Conservation (phyloP, 37 sponge, comb jelly and placozoan genomes). For the Mnemiopsis leidyi region DNA sequence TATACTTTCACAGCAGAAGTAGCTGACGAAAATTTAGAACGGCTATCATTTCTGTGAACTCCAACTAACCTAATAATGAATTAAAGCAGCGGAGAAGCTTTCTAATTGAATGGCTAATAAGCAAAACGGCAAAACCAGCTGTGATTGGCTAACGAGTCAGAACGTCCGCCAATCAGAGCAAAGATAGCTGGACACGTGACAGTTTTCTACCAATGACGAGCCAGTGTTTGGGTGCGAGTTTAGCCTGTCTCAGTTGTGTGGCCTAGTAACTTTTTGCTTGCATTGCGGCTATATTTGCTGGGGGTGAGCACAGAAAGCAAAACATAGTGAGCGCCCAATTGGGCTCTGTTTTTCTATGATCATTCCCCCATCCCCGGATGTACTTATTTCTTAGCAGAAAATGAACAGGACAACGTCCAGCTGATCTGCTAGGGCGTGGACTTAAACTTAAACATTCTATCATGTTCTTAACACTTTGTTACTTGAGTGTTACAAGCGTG, state of each 20-base stretch:
- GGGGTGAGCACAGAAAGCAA: too few species aligned
- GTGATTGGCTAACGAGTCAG: background rate
- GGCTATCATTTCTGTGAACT: background rate
- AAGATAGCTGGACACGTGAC: background rate
- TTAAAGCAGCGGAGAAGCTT: background rate
- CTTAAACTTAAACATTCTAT: too few species aligned
- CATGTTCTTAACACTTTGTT: too few species aligned
- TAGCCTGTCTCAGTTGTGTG: background rate
- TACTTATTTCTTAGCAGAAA: too few species aligned
- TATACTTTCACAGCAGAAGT: too few species aligned
- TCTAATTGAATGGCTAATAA: background rate
- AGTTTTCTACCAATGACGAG: background rate
- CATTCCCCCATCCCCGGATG: too few species aligned
- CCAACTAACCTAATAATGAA: background rate
- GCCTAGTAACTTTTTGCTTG: background rate
- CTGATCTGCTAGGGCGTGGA: too few species aligned
- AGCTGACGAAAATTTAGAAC: background rate
- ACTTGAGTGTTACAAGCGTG: too few species aligned
- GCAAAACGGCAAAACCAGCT: background rate
- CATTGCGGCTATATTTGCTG: background rate
- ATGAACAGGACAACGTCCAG: too few species aligned
- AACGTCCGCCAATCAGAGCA: background rate
- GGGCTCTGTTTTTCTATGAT: too few species aligned
- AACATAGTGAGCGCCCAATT: too few species aligned
- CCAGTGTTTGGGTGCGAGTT: background rate